Evolutionary conservation across 2,797 vertebrate genomes (phyloP).

Genomic region (Mus spretus): DNA sequence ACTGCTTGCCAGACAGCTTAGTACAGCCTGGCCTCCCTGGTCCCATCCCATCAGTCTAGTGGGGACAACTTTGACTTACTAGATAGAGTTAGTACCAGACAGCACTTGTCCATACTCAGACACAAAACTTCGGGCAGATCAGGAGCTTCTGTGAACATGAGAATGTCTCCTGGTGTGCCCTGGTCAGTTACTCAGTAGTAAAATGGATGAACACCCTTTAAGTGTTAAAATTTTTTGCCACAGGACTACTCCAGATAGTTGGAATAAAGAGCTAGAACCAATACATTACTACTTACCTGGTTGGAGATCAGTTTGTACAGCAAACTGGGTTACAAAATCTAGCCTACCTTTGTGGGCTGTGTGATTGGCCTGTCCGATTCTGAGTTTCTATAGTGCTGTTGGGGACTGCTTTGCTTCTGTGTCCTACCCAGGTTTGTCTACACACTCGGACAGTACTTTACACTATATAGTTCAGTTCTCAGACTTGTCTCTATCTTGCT

Average conservation of each 20-base stretch:
- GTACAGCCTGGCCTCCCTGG: background rate
- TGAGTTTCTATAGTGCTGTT: background rate
- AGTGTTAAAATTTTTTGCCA: background rate
- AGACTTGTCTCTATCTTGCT: background rate
- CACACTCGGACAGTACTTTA: background rate
- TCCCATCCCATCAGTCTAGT: background rate
- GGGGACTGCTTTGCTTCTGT: background rate
- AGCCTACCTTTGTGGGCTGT: background rate
- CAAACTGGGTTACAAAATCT: background rate
- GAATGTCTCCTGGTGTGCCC: background rate
- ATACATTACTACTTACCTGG: background rate
- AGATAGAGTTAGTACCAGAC: background rate
- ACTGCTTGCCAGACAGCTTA: background rate
- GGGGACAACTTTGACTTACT: background rate
- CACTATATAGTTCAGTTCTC: background rate
- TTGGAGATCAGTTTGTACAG: background rate
- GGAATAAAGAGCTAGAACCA: constrained; percentile 41
- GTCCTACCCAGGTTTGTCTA: background rate
- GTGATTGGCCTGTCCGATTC: background rate
- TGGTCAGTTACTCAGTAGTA: background rate
- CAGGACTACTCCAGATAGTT: background rate
- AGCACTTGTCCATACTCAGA: background rate
- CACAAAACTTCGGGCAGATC: background rate
- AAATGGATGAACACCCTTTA: background rate
- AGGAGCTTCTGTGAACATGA: background rate